Evolutionary conservation across 2,113 vertebrate genomes (phyloP), one percentile per base, ranked within the genome.

Genomic region (Tenrec ecaudatus): DNA sequence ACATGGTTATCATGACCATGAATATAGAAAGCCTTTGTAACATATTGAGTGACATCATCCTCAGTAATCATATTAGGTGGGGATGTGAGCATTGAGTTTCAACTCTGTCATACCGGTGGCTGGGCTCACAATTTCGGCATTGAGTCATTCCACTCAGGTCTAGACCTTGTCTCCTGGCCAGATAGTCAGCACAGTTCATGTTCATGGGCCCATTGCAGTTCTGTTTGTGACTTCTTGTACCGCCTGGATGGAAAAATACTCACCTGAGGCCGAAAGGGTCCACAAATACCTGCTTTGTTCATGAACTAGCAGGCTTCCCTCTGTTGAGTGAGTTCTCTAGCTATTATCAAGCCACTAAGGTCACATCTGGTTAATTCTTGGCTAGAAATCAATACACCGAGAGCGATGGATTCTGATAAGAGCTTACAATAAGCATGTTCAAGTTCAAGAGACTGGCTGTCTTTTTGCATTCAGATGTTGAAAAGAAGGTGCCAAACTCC

Each of bases 341-440:
- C 89, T 96, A 96, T 97, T 98, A 97, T 95, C 96, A 95, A 97
- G 92, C 91, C 92, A 93, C 85, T 98, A 97, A 98, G 98, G 97
- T 98, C 98, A 97, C 84, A 96, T 90, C 96, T 98, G 96, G 98
- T 98, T 98, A 98, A 98, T 98, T 64, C 96, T 98, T 98, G 98
- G 95, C 98, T 96, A 98, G 97, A 97, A 98, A 98, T 98, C 98
- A 98, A 98, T 98, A 97, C 88, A 89, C 92, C 82, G 84, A 96
- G 78, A 85, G 66, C 0, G 96, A 98, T 98, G 97, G 92, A 92
- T 97, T 96, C 90, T 96, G 97, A 98, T 97, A 98, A 98, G 87
- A 90, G 94, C 95, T 96, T 97, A 95, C 94, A 98, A 97, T 96
- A 95, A 96, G 85, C 73, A 92, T 94, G 92, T 96, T 97, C 95